These are phyloP conservation scores for Drosophila recens DNA, from an alignment of 2,888 invertebrate genomes.

Conservation along the genomic window DNA sequence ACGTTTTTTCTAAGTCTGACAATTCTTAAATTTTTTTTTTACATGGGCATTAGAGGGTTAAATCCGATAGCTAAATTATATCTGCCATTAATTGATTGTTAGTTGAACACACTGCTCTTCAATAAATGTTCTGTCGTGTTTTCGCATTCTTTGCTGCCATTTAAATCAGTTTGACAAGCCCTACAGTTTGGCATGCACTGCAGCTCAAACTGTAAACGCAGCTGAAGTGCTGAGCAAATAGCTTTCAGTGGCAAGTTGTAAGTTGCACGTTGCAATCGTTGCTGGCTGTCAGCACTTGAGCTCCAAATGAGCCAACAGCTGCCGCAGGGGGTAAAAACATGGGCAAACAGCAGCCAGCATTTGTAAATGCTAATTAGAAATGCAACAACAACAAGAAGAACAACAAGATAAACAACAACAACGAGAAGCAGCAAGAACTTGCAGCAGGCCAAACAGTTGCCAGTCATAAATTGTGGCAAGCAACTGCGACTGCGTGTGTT, in stretches of 20 bases:
- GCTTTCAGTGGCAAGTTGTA: constrained; percentile 47
- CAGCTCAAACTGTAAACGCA: constrained; percentile 15
- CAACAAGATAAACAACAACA: constrained; percentile 8
- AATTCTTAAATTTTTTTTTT: no score
- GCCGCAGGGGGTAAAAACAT: constrained; percentile 29
- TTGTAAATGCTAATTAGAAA: constrained; percentile 77
- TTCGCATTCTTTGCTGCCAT: constrained; percentile 3
- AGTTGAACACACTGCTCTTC: no score
- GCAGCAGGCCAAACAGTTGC: constrained; percentile 12
- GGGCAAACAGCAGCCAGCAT: constrained; percentile 46
- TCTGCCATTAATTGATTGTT: no score
- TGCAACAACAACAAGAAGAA: constrained; percentile 45
- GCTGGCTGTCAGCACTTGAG: constrained; percentile 60
- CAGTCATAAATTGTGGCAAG: constrained; percentile 52
- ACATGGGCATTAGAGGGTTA: no score
- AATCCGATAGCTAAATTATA: no score
- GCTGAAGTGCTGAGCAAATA: constrained; percentile 43
- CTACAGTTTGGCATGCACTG: constrained; percentile 1
- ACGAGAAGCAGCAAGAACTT: constrained; percentile 1
- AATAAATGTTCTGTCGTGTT: neutral
- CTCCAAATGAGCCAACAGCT: constrained; percentile 57
- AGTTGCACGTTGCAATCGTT: constrained; percentile 11
- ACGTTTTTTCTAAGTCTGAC: no score
- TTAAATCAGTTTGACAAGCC: constrained; percentile 17
- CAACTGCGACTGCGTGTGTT: constrained; percentile 22